phyloP scores from a whole-genome alignment of 2,888 invertebrate genomes.

The Drosophila nr. perissopoda region DNA sequence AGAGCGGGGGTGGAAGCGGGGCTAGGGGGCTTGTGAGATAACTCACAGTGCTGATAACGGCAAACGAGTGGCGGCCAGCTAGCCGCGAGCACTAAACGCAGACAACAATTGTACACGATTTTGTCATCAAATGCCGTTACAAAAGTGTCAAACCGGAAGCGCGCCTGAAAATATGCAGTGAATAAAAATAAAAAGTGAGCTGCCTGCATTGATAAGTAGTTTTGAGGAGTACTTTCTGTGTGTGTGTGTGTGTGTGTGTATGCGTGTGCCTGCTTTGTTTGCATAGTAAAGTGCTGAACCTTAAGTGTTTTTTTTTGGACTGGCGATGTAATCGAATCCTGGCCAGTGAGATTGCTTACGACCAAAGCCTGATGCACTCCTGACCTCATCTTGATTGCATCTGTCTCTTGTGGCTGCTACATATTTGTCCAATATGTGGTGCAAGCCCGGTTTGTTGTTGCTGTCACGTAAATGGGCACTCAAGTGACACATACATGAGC shows the following conservation, averaged over 20 bases:
- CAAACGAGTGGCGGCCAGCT: conserved; percentile 29
- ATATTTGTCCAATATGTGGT: conserved; percentile 36
- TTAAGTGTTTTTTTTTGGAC: conserved; percentile 41
- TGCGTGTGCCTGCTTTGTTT: conserved; percentile 49
- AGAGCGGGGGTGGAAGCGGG: not conserved
- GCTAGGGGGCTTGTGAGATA: conserved; percentile 19
- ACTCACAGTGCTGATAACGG: conserved; percentile 59
- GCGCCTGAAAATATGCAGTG: conserved; percentile 64
- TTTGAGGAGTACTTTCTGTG: conserved; percentile 2
- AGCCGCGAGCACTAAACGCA: conserved; percentile 40
- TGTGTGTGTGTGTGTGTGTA: conserved; percentile 23
- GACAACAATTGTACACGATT: conserved; percentile 68
- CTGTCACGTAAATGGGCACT: conserved; percentile 59
- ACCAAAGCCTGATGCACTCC: conserved; percentile 44
- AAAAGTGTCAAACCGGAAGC: conserved; percentile 44
- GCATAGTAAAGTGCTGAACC: conserved; percentile 66
- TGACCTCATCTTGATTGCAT: conserved; percentile 71
- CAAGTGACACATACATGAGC: conserved; percentile 44
- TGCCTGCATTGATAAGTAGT: conserved; percentile 31
- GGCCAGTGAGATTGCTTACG: conserved; percentile 49
- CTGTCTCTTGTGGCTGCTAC: conserved; percentile 21
- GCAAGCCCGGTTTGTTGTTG: conserved; percentile 15
- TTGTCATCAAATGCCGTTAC: conserved; percentile 55
- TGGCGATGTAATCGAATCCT: conserved; percentile 72
- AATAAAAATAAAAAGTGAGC: conserved; percentile 17